Evolutionary conservation across 2,888 invertebrate genomes (phyloP).

Genomic region (Lasioglossum figueresi): DNA sequence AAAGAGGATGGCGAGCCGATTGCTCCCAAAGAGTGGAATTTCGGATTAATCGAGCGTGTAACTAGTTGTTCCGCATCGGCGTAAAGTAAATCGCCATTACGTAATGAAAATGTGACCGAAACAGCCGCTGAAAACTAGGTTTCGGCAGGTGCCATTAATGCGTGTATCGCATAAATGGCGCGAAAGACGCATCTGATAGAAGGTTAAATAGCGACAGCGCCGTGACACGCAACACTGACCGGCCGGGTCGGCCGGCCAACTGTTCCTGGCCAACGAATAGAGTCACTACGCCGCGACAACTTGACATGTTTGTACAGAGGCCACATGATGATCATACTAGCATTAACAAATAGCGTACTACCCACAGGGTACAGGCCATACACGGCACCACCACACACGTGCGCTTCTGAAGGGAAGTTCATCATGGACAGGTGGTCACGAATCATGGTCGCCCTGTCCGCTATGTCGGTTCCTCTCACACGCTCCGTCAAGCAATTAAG

Average conservation of each 20-base stretch:
- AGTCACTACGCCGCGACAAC: slow-evolving; percentile 79
- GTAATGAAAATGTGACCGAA: slow-evolving; percentile 38
- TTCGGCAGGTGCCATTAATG: slow-evolving; percentile 66
- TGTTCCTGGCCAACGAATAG: slow-evolving; percentile 70
- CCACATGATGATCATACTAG: slow-evolving; percentile 75
- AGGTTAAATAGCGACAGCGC: slow-evolving; percentile 77
- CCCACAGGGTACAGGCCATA: slow-evolving; percentile 55
- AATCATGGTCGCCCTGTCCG: slow-evolving; percentile 57
- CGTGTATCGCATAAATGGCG: slow-evolving; percentile 71
- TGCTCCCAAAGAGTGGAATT: background rate
- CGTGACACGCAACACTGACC: slow-evolving; percentile 75
- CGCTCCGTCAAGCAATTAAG: slow-evolving; percentile 45
- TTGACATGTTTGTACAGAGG: slow-evolving; percentile 81
- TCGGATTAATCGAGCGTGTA: slow-evolving; percentile 14
- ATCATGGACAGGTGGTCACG: slow-evolving; percentile 67
- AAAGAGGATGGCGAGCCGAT: background rate
- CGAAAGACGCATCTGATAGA: slow-evolving; percentile 78
- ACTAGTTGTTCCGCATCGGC: slow-evolving; percentile 11
- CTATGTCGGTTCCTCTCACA: slow-evolving; percentile 44
- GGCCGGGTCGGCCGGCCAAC: slow-evolving; percentile 61
- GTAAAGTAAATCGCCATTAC: slow-evolving; percentile 27
- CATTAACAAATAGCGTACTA: slow-evolving; percentile 75
- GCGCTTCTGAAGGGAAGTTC: slow-evolving; percentile 55
- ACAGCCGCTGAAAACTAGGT: slow-evolving; percentile 63
- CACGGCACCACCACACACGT: slow-evolving; percentile 42